phyloP scores from a whole-genome alignment of 2,797 vertebrate genomes.

The Parotocinclus haroldoi region DNA sequence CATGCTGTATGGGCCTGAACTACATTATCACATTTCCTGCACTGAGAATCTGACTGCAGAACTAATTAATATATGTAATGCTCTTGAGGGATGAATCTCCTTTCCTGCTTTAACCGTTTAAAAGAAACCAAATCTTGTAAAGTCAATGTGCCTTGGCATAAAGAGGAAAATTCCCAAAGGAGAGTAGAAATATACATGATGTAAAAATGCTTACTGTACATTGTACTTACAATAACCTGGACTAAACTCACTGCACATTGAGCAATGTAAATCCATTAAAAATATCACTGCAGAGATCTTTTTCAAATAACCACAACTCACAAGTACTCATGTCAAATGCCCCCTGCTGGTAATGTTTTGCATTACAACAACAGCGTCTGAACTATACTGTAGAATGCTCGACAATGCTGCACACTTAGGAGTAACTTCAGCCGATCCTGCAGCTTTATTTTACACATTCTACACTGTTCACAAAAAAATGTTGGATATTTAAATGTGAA shows the following conservation, averaged over 20 bases:
- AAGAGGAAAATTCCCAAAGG: neutral
- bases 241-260: neutral
- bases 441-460: too few relatives aligned
- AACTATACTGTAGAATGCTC: too few relatives aligned
- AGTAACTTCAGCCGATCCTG: too few relatives aligned
- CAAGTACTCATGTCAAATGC: constrained; percentile 27
- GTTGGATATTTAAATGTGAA: too few relatives aligned
- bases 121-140: neutral
- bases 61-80: constrained; percentile 16
- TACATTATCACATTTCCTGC: neutral
- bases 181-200: neutral
- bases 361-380: constrained; percentile 32
- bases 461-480: too few relatives aligned
- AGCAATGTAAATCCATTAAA: constrained; percentile 3
- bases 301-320: neutral
- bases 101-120: constrained; percentile 2
- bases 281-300: constrained; percentile 3
- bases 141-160: neutral
- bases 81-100: neutral
- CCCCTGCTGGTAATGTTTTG: constrained; percentile 35
- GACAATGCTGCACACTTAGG: too few relatives aligned
- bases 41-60: neutral
- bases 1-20: neutral
- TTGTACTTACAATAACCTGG: neutral
- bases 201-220: neutral